Evolutionary conservation across 2,888 invertebrate species (phyloP), one percentile per base, ranked within the genome.

Genomic region (Tricholauxania praeusta): DNA sequence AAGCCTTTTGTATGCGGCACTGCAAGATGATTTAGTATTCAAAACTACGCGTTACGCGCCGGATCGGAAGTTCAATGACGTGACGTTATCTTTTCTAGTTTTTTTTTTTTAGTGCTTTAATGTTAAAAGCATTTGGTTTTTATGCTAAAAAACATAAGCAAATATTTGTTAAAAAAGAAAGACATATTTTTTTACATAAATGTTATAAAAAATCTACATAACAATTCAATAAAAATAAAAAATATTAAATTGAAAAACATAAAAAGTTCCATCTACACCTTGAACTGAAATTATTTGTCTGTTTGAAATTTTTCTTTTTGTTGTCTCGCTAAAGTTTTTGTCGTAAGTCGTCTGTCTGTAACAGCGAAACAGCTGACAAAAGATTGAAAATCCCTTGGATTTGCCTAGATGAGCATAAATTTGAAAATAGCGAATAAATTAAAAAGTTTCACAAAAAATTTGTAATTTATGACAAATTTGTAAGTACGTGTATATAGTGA

Each of bases 101-200:
- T 69, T 57, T 66, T 70, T 53, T 52, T 57, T n/a, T n/a, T n/a
- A n/a, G n/a, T n/a, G n/a, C n/a, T n/a, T 68, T 65, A 66, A 48
- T 65, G 49, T 47, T 53, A 28, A 22, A 10, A 75, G 64, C 74
- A 63, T 49, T 22, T 28, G 28, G 28, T 28, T 55, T 55, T 55
- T 55, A 48, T 74, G 69, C 65, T 74, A 74, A 72, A 74, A 75
- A 75, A 75, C 57, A 59, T 48, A 51, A 71, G 62, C 53, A 65
- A 74, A 71, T 53, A 22, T 28, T 28, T 62, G 59, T 19, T 63
- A 66, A 66, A 48, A 69, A 17, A 28, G 17, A 14, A n/a, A n/a
- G n/a, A 62, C 49, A 72, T 39, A 39, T 59, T 15, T 28, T 32
- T 57, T 57, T 19, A 15, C 5, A 10, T 39, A 39, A 39, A 39